Conservation (phyloP, 2,888 invertebrate genomes). For the Lasius platythorax region DNA sequence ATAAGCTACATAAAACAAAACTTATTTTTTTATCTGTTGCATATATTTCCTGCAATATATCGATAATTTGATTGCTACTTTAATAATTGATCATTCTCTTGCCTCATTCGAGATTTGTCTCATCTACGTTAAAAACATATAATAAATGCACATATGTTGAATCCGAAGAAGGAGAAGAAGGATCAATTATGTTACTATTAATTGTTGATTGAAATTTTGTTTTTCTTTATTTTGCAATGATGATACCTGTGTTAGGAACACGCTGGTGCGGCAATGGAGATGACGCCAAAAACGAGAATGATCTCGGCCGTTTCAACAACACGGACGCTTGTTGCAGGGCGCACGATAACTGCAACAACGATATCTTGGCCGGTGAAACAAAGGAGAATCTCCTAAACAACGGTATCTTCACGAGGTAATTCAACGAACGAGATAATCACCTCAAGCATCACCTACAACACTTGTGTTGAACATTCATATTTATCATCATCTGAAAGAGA, state of each 20-base stretch:
- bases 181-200: background rate
- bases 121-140: background rate
- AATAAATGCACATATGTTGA: background rate
- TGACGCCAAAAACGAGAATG: slow-evolving; percentile 87
- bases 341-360: slow-evolving; percentile 90
- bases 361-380: slow-evolving; percentile 87
- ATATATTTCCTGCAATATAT: background rate
- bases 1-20: background rate
- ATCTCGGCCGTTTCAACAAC: slow-evolving; percentile 89
- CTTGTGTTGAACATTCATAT: background rate
- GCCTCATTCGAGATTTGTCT: background rate
- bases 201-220: background rate
- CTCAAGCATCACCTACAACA: background rate
- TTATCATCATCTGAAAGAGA: background rate
- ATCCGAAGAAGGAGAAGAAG: background rate
- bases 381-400: slow-evolving; percentile 89
- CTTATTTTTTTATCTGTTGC: background rate
- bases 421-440: background rate
- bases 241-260: slow-evolving; percentile 87
- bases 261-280: slow-evolving; percentile 92
- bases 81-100: background rate
- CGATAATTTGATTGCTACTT: background rate
- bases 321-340: slow-evolving; percentile 91
- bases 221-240: background rate
- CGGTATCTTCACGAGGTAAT: slow-evolving; percentile 89